A percentile compares a stretch with the other conserved stretches of the same genome.
Evolutionary conservation across 92 coral and sea anemone species (phyloP).

Genomic region (Isaurus tuberculatus): DNA sequence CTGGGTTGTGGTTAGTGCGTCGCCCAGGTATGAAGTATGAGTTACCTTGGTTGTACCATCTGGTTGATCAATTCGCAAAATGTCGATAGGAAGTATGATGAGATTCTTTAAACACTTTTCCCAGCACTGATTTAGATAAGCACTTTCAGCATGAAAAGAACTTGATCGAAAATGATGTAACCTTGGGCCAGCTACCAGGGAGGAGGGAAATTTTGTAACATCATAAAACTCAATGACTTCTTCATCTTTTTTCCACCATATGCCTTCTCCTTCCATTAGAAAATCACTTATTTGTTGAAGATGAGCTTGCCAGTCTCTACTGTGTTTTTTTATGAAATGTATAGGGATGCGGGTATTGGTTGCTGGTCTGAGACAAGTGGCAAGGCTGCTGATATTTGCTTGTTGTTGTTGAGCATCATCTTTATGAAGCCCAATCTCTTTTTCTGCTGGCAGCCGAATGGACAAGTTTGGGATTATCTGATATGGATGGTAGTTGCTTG

Average conservation of each 20-base stretch:
- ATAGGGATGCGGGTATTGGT: conserved; percentile 51
- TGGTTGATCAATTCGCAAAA: conserved; percentile 41
- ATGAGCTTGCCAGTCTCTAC: conserved; percentile 63
- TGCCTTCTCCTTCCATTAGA: conserved; percentile 62
- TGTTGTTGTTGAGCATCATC: conserved; percentile 61
- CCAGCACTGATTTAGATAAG: conserved; percentile 62
- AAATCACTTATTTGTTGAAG: conserved; percentile 61
- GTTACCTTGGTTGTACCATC: conserved; percentile 45
- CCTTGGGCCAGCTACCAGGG: conserved; percentile 47
- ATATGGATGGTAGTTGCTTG: conserved; percentile 57
- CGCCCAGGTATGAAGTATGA: conserved; percentile 22
- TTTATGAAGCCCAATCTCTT: conserved; percentile 54
- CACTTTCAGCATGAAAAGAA: conserved; percentile 42
- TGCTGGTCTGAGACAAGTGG: conserved; percentile 46
- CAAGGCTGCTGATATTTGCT: conserved; percentile 57
- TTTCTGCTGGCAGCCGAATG: conserved; percentile 63
- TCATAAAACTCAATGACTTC: conserved; percentile 58
- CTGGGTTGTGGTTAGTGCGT: conserved; percentile 11
- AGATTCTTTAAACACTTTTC: conserved; percentile 41
- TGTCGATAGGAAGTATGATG: conserved; percentile 13
- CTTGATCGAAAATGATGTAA: conserved; percentile 63
- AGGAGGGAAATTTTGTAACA: conserved; percentile 50
- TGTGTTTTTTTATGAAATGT: conserved; percentile 35
- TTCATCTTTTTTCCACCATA: conserved; percentile 56
- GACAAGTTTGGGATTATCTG: conserved; percentile 65